Conservation (phyloP, 2,888 invertebrate species). For the Monopis laevigella region DNA sequence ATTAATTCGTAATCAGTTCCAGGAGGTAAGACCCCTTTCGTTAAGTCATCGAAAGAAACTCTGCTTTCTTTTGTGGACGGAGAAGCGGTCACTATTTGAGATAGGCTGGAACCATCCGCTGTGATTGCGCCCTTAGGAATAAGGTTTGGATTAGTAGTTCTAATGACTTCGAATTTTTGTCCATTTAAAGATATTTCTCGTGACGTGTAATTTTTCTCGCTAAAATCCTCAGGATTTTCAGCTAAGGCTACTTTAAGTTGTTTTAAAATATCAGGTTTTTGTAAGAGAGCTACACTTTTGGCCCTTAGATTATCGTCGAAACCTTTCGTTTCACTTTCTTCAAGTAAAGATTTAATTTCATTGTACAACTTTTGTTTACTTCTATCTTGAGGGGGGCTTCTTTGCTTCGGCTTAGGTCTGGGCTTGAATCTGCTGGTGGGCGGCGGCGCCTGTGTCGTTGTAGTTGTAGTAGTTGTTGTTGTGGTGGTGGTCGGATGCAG, state of each 20-base stretch:
- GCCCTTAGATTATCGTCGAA: conserved; percentile 59
- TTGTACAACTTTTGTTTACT: conserved; percentile 68
- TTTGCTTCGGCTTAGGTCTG: conserved; percentile 40
- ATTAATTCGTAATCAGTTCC: conserved; percentile 83
- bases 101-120: conserved; percentile 46
- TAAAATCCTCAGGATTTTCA: conserved; percentile 72
- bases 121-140: conserved; percentile 69
- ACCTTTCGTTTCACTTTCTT: conserved; percentile 67
- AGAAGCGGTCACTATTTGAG: conserved; percentile 46
- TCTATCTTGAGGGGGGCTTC: conserved; percentile 55
- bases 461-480: conserved; percentile 73
- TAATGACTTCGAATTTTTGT: conserved; percentile 77
- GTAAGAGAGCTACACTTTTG: conserved; percentile 66
- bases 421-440: conserved; percentile 46
- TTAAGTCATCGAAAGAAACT: conserved; percentile 78
- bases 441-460: conserved; percentile 50
- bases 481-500: conserved; percentile 76
- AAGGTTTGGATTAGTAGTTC: conserved; percentile 75
- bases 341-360: conserved; percentile 62
- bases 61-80: conserved; percentile 68
- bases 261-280: conserved; percentile 77
- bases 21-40: conserved; percentile 81
- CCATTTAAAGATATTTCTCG: conserved; percentile 80
- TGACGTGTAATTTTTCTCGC: conserved; percentile 74
- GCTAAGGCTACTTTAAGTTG: conserved; percentile 79